phyloP scores from a whole-genome alignment of 35 echinoderm and acorn worm genomes.

The Patiria miniata region DNA sequence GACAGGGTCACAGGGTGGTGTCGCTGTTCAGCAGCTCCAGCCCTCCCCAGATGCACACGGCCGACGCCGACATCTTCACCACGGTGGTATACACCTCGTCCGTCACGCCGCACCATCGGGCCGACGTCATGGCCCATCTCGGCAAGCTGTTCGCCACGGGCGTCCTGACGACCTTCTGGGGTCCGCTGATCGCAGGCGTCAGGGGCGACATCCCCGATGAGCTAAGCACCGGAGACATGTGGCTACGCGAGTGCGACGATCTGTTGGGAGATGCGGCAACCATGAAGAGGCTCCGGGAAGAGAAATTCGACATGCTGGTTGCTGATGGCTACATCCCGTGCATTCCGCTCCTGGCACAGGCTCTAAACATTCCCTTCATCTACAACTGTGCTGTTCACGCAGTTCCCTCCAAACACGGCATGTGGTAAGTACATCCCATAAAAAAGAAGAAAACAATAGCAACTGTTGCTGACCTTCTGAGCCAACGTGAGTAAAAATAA shows the following conservation, averaged over 20 bases:
- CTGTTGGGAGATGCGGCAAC: background rate
- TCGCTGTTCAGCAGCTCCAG: background rate
- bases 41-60: background rate
- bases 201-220: background rate
- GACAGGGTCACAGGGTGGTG: background rate
- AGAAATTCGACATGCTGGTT: background rate
- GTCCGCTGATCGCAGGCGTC: background rate
- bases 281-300: background rate
- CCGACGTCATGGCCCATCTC: background rate
- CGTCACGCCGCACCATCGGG: background rate
- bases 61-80: background rate
- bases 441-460: background rate
- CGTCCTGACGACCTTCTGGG: background rate
- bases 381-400: background rate
- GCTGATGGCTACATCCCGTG: background rate
- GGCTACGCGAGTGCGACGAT: background rate
- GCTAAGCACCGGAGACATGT: background rate
- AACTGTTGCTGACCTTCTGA: too few species aligned
- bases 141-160: background rate
- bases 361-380: background rate
- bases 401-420: background rate
- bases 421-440: background rate
- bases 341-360: background rate
- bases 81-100: background rate
- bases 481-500: too few species aligned